Conservation (phyloP, 2,888 invertebrate genomes). For the Arrhopalites spinosus region DNA sequence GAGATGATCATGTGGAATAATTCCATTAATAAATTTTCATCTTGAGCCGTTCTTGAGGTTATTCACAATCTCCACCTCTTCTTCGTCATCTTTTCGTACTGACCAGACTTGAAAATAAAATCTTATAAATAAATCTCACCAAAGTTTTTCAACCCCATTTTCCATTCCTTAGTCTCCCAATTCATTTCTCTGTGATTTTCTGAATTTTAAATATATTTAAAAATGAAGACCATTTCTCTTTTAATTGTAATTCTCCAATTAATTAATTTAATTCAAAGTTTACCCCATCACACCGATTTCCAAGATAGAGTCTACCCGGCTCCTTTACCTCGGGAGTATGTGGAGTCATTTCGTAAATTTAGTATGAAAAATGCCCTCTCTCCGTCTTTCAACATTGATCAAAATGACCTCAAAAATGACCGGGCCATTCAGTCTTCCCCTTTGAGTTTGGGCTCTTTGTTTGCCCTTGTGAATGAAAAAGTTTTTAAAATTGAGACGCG, state of each 20-base stretch:
- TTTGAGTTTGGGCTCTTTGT: not conserved
- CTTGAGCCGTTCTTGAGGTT: too few species aligned
- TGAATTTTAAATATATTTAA: not conserved
- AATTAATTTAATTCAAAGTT: too few species aligned
- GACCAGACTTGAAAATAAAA: not conserved
- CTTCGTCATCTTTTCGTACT: too few species aligned
- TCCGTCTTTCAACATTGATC: not conserved
- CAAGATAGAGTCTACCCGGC: not conserved
- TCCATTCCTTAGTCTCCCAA: not conserved
- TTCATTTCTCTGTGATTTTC: not conserved
- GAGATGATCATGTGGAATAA: too few species aligned
- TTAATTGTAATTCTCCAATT: not conserved
- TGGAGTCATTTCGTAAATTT: not conserved
- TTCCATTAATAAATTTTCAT: too few species aligned
- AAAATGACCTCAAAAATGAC: not conserved
- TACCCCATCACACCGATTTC: not conserved
- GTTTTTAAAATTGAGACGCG: conserved; percentile 5
- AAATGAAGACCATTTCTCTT: not conserved
- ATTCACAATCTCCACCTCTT: too few species aligned
- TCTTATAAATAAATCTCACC: not conserved
- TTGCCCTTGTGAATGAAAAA: conserved; percentile 1
- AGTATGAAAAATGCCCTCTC: not conserved
- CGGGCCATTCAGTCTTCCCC: not conserved
- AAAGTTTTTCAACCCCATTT: not conserved
- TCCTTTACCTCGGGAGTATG: not conserved